These are phyloP conservation scores for Drosophila siamana DNA, from an alignment of 2,888 invertebrate species.

Conservation along the genomic window DNA sequence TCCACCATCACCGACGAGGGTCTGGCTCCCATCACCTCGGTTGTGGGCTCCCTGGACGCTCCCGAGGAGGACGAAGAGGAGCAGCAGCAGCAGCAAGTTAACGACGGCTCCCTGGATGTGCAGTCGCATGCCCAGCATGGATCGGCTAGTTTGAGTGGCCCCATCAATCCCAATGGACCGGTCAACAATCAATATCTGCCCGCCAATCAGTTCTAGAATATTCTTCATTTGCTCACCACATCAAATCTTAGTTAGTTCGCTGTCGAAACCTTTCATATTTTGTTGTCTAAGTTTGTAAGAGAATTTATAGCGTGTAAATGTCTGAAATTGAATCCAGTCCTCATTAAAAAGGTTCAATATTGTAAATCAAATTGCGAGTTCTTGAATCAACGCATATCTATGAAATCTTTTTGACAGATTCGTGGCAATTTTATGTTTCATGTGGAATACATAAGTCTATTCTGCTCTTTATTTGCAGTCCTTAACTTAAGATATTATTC, in stretches of 20 bases:
- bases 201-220: constrained; percentile 71
- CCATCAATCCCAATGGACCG: constrained; percentile 30
- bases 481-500: no score
- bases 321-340: constrained; percentile 32
- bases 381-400: no score
- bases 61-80: constrained; percentile 77
- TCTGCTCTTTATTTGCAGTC: no score
- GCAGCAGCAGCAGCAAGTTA: constrained; percentile 41
- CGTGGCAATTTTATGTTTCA: no score
- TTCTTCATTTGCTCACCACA: constrained; percentile 75
- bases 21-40: constrained; percentile 83
- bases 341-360: constrained; percentile 63
- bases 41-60: constrained; percentile 82
- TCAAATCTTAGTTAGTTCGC: constrained; percentile 80
- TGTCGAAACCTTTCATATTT: constrained; percentile 8
- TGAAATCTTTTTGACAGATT: no score
- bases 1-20: constrained; percentile 84
- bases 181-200: constrained; percentile 74
- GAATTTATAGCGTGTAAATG: constrained; percentile 50
- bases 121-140: constrained; percentile 22
- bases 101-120: constrained; percentile 22
- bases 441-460: no score
- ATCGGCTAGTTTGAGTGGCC: background rate
- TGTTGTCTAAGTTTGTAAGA: constrained; percentile 57
- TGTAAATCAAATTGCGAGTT: constrained; percentile 7